phyloP scores from a whole-genome alignment of 1,140 invertebrate species.

The Cherax quadricarinatus region DNA sequence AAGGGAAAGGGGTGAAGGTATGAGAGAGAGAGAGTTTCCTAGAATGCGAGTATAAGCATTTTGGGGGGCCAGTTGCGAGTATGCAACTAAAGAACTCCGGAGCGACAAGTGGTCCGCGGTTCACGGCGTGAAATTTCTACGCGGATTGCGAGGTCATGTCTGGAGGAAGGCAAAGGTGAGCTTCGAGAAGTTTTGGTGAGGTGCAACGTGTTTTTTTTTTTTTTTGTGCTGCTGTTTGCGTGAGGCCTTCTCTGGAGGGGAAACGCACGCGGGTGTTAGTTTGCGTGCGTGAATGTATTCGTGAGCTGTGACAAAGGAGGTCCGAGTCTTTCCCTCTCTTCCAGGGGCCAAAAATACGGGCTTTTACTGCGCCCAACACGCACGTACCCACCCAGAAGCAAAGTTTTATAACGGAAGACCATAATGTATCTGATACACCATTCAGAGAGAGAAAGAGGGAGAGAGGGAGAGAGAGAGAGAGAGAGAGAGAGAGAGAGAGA shows the following conservation, averaged over 20 bases:
- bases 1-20: background rate
- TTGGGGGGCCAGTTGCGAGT: no score
- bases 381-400: slow-evolving; percentile 47
- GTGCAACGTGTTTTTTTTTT: background rate
- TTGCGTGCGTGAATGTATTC: background rate
- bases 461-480: background rate
- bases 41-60: background rate
- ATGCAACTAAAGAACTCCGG: background rate
- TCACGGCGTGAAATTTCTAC: no score
- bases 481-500: background rate
- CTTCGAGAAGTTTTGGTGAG: no score
- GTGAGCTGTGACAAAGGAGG: background rate
- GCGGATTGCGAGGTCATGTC: no score
- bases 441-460: background rate
- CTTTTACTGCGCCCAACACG: slow-evolving; percentile 44
- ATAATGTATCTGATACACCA: slow-evolving; percentile 38
- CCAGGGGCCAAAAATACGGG: slow-evolving; percentile 37
- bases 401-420: slow-evolving; percentile 48
- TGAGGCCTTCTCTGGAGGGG: background rate
- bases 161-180: no score
- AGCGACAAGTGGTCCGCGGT: background rate
- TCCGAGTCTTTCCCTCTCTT: slow-evolving; percentile 19
- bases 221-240: background rate
- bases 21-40: background rate
- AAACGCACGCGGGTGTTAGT: background rate